Evolutionary conservation across 2,113 vertebrate species (phyloP).

Genomic region (Bos javanicus): DNA sequence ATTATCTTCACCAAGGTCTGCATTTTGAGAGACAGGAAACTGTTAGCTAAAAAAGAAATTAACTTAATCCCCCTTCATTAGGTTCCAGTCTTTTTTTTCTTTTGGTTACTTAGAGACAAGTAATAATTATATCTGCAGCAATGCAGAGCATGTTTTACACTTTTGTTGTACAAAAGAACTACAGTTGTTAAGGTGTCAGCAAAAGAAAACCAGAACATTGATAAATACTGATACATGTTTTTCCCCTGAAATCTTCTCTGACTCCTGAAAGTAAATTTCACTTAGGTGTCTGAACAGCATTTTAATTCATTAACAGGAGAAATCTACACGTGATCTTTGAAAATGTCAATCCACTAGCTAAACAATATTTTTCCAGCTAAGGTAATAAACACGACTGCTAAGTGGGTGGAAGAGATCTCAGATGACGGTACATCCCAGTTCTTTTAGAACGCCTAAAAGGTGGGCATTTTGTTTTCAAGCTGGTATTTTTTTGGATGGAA

Average conservation of each 20-base stretch:
- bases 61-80: slow-evolving; percentile 78
- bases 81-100: slow-evolving; percentile 41
- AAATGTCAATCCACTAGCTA: slow-evolving; percentile 46
- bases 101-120: slow-evolving; percentile 62
- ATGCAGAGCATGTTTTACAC: slow-evolving; percentile 63
- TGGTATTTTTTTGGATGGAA: not conserved
- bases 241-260: slow-evolving; percentile 7
- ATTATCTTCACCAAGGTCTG: slow-evolving; percentile 50
- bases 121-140: slow-evolving; percentile 71
- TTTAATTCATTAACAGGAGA: slow-evolving; percentile 52
- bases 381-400: not conserved
- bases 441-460: not conserved
- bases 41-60: slow-evolving; percentile 72
- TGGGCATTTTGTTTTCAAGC: slow-evolving; percentile 27
- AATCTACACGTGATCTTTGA: slow-evolving; percentile 39
- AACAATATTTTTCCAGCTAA: slow-evolving; percentile 40
- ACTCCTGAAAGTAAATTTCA: slow-evolving; percentile 64
- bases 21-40: slow-evolving; percentile 73
- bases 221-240: slow-evolving; percentile 58
- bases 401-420: not conserved
- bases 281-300: slow-evolving; percentile 45
- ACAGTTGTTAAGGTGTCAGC: slow-evolving; percentile 62
- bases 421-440: not conserved
- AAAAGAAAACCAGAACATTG: slow-evolving; percentile 55
- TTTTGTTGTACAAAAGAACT: slow-evolving; percentile 64